Percentiles rank a stretch among this genome's conserved stretches.
Conservation (phyloP, 2,113 vertebrate genomes). For the Percina caprodes region DNA sequence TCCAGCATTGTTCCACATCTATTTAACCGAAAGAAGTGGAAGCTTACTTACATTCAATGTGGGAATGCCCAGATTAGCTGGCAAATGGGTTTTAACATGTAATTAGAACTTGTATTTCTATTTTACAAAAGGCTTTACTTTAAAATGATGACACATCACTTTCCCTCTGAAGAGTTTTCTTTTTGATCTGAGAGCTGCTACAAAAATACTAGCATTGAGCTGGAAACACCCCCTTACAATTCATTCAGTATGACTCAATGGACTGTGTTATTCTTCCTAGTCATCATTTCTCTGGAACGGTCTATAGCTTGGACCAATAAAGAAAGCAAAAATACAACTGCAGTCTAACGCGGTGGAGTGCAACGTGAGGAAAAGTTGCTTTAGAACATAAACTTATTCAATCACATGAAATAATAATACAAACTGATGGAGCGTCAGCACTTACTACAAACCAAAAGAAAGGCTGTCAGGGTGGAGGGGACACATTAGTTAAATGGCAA, state of each 20-base stretch:
- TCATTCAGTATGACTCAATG: conserved; percentile 33
- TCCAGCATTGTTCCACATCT: not conserved
- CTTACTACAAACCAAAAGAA: not conserved
- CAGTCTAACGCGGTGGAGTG: not conserved
- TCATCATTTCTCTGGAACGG: conserved; percentile 26
- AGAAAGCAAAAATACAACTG: not conserved
- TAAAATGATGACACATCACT: conserved; percentile 1
- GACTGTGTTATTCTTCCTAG: conserved; percentile 1
- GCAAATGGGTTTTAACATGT: not conserved
- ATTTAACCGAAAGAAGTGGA: not conserved
- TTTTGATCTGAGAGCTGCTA: not conserved
- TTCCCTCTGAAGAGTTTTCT: not conserved
- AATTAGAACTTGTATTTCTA: not conserved
- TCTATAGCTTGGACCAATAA: not conserved
- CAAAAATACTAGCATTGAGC: conserved; percentile 1
- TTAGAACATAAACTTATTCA: not conserved
- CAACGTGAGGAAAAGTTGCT: not conserved
- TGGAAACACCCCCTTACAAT: conserved; percentile 36
- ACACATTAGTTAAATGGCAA: not conserved
- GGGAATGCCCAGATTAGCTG: not conserved
- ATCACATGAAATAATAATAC: not conserved
- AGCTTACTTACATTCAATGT: too few species aligned
- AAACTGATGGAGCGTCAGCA: not conserved
- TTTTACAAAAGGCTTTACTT: not conserved
- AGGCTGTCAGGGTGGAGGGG: not conserved